Conservation (phyloP, 2,888 invertebrate genomes). For the Ceraclea dissimilis region DNA sequence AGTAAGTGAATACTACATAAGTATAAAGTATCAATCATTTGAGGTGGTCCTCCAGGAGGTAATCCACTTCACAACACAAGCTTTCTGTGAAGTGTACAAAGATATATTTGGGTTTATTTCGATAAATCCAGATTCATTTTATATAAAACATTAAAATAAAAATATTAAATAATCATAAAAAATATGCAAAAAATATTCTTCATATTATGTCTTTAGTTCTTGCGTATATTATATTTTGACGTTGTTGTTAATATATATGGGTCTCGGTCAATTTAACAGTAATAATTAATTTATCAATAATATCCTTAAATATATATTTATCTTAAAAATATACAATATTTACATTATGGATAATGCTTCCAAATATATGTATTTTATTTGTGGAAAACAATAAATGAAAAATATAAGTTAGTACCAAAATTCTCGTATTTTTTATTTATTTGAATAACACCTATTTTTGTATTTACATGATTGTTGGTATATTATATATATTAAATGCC, state of each 20-base stretch:
- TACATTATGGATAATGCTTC: conserved; percentile 12
- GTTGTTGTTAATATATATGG: conserved; percentile 15
- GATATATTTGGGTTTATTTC: no score
- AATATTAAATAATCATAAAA: conserved; percentile 4
- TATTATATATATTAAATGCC: not conserved
- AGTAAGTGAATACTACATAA: no score
- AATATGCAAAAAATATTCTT: conserved; percentile 4
- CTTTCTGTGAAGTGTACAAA: no score
- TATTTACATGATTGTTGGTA: not conserved
- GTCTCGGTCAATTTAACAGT: conserved; percentile 24
- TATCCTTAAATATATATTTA: conserved; percentile 1
- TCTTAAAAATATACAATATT: conserved; percentile 21
- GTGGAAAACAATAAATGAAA: not conserved
- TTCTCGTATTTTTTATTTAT: not conserved
- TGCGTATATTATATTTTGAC: conserved; percentile 13
- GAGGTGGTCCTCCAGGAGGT: no score
- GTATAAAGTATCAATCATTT: no score
- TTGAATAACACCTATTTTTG: not conserved
- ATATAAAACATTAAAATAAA: no score
- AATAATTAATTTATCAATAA: conserved; percentile 6
- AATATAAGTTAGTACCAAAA: not conserved
- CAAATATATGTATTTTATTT: not conserved
- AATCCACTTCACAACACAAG: no score
- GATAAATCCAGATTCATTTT: no score
- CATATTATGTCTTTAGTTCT: no score